Percentiles rank a stretch among this genome's conserved stretches.
phyloP scores from a whole-genome alignment of 2,797 vertebrate species.

The Antrozous pallidus region DNA sequence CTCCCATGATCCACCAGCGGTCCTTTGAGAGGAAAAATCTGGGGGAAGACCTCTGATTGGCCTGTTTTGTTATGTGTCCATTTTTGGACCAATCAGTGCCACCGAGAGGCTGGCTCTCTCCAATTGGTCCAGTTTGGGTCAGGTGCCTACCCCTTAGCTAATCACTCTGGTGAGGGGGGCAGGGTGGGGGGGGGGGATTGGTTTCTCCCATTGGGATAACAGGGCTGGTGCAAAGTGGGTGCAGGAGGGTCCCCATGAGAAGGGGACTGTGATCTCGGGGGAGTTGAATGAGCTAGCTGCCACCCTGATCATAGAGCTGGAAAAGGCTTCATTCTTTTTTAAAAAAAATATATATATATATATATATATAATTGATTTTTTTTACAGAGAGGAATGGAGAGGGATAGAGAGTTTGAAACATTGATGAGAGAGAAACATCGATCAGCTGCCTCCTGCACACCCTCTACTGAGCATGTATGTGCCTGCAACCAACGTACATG shows the following conservation, averaged over 20 bases:
- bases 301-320: neutral
- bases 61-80: neutral
- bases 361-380: too few relatives aligned
- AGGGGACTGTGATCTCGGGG: neutral
- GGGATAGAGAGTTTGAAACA: too few relatives aligned
- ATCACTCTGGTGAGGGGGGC: neutral
- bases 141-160: neutral
- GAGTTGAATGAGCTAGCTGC: neutral
- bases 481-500: too few relatives aligned
- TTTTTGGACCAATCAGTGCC: neutral
- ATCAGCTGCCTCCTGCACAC: too few relatives aligned
- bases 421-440: too few relatives aligned
- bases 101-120: neutral
- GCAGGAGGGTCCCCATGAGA: neutral
- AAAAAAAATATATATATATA: too few relatives aligned
- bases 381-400: too few relatives aligned
- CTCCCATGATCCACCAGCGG: too few relatives aligned
- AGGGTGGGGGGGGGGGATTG: neutral
- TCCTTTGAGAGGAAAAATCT: neutral
- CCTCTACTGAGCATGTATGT: too few relatives aligned
- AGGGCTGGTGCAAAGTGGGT: fast-evolving
- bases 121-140: neutral
- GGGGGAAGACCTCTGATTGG: neutral
- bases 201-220: neutral
- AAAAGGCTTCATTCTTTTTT: neutral